Conservation (phyloP, 2,113 vertebrate species). For the Leucoraja erinaceus region DNA sequence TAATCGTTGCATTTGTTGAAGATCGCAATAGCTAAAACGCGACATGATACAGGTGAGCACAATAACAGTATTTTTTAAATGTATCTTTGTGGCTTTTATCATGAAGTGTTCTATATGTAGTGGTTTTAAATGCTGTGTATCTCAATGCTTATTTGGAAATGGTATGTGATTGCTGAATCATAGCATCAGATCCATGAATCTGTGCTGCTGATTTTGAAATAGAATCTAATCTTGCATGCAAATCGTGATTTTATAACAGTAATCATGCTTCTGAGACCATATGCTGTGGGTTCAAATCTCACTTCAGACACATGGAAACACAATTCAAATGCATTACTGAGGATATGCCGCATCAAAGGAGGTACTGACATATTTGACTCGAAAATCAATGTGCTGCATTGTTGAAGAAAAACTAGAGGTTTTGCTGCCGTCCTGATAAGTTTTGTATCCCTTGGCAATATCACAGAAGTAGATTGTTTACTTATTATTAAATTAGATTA, state of each 20-base stretch:
- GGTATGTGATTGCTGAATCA: background rate
- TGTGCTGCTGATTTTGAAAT: background rate
- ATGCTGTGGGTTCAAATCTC: background rate
- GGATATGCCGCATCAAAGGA: too few species aligned
- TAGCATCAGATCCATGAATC: background rate
- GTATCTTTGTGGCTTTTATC: background rate
- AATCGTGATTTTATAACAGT: background rate
- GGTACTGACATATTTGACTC: background rate
- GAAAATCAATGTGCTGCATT: background rate
- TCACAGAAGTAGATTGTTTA: background rate
- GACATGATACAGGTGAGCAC: background rate
- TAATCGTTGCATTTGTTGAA: background rate
- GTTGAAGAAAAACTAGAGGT: background rate
- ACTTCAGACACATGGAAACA: background rate
- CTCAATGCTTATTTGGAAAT: background rate
- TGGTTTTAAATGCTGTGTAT: background rate
- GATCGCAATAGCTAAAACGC: slow-evolving; percentile 1
- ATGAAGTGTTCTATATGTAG: background rate
- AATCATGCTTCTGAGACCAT: background rate
- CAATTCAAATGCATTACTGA: too few species aligned
- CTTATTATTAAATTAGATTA: background rate
- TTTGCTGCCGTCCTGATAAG: background rate
- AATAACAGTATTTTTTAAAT: background rate
- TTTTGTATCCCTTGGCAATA: background rate
- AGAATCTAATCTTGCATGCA: background rate